Base-by-base conservation (phyloP, 2,797 vertebrate genomes). In the Pantherophis alleghaniensis region DNA sequence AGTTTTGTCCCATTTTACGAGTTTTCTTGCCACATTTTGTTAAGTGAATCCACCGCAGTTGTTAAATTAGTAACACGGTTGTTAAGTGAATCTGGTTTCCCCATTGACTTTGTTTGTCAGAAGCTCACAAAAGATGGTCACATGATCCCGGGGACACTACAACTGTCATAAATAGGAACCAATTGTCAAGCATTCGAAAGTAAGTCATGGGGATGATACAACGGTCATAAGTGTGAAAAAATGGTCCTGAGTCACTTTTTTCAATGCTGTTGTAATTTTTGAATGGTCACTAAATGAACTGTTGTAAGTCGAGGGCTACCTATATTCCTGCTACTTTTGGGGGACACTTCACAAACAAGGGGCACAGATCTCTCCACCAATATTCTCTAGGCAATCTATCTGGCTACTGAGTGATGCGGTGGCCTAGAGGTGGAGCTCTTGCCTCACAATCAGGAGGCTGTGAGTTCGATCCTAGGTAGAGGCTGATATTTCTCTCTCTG, bases 401-500 rank as follows among this genome's bases (percentile, higher is more conserved):
- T 26, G 47, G 18, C 26, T 47, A 96, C 98, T 98, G 47, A 51
- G 47, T 51, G 47, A 4, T 51, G 47, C 47, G 47, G 47, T 51
- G 47, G 47, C 47, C 47, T 51, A 51, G 47, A 7, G 47, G 47
- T 51, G 47, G 47, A 53, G 51, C 51, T 53, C 51, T 53, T 9
- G 51, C 51, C 51, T 53, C 51, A 53, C 9, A 53, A 53, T 53
- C 51, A 53, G 51, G 51, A 53, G 51, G 51, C 51, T 53, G 51
- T 10, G 51, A 53, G 51, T 53, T 53, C 51, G 51, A 53, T 53
- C 51, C 51, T 53, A 53, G 9, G 51, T 10, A 53, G 51, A 53
- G 51, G 51, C 51, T 1, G 51, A 53, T 53, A 53, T 53, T 53
- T 53, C 9, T 53, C 51, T 53, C 51, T 53, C 51, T 1, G 51